Evolutionary conservation across 2,113 vertebrate species (phyloP), one percentile per base, ranked within the genome.

Genomic region (Carollia perspicillata): DNA sequence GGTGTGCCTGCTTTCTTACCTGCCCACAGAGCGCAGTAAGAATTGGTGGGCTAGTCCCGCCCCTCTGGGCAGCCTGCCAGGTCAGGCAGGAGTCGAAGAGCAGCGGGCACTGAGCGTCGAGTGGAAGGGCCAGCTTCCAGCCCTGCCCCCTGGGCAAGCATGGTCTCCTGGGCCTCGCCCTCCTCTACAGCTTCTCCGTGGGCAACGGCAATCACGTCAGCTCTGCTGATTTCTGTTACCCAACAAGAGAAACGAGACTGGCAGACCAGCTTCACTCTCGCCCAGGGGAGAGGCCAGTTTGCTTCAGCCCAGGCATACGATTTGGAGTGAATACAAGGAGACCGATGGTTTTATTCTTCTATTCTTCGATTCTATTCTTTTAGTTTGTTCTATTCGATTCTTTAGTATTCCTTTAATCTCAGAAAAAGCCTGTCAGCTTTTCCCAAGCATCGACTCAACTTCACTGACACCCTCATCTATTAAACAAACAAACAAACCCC

Each of bases 381-480:
- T 49, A 22, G 30, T 22, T 49, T 42, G 44, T 44, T 42, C 55
- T 69, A 63, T 44, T 63, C 28, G 37, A 69, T 69, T 69, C n/a
- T 79, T 77, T 77, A 75, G 44, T 55, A 44, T 44, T 58, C 26
- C 53, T 30, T 89, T 89, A 42, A 83, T 55, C 85, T 94, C 55
- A 80, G n/a, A 51, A 65, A 88, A 93, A 84, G 44, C 2, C 6
- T 35, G 11, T 20, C 7, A 47, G 35, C 60, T 28, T 92, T 35
- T 68, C 22, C 69, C 44, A 60, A 71, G 42, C 26, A 4, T 42
- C 35, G 44, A 65, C 42, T 11, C 30, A 53, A 11, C 55, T 44
- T 66, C 51, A 75, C 44, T 14, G 40, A 51, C 44, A n/a, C 40
- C 10, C 33, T 85, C 42, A 81, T 1, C 51, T 33, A 53, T 35